Evolutionary conservation across 2,797 vertebrate species (phyloP), one percentile per base, ranked within the genome.

Genomic region (Fundulus diaphanus): DNA sequence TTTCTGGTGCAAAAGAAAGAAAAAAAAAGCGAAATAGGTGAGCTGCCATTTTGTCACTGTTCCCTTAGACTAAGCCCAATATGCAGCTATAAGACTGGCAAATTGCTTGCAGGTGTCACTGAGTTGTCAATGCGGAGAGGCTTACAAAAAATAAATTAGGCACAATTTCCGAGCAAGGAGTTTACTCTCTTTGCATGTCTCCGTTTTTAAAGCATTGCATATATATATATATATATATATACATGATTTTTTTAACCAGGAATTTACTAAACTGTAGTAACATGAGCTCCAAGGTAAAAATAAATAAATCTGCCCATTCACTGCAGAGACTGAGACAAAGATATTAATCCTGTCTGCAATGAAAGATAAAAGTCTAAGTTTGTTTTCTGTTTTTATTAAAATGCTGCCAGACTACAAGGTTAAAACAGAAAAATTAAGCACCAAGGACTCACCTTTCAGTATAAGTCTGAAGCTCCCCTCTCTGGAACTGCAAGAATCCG

Each of bases 61-160:
- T 96, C 95, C 94, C 94, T 92, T 94, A 96, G 91, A 92, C 89
- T 85, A 84, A 85, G 87, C 79, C 74, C 85, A 48, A 85, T 96
- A 96, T 95, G 61, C 6, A 7, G 61, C 61, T 40, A 95, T 94
- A 96, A 96, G 97, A 94, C 95, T 94, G 92, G 96, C 96, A 99
- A 99, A 99, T 99, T 99, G 98, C 97, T 98, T 97, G 97, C 98
- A 99, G 98, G 98, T 99, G 98, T 94, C 95, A 94, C 93, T 92
- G 94, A 94, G 95, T 95, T 96, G 96, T 97, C 97, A 97, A 96
- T 96, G 96, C 95, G 95, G 94, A 95, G 95, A 94, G 95, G 94
- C 94, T 95, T 96, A 95, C 95, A 7, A 95, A 7, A 95, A 97
- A 98, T 98, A 96, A 98, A 96, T 95, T 95, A 95, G 95, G 96